Percentiles rank a stretch among this genome's conserved stretches.
Conservation (phyloP, 1,140 invertebrate genomes). For the Drosophila elegans region DNA sequence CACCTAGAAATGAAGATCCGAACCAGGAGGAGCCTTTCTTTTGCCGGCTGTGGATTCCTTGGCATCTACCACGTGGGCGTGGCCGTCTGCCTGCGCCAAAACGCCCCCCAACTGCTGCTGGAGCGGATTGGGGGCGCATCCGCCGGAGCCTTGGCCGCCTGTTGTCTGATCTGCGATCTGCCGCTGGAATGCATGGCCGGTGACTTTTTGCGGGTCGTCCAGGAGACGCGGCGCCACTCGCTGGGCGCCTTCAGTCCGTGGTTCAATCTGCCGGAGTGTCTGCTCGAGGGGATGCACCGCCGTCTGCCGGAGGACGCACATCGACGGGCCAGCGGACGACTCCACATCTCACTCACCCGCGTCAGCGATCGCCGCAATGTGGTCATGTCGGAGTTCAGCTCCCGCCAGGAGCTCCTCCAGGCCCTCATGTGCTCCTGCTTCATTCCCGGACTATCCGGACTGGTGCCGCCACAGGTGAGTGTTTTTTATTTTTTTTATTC, state of each 20-base stretch:
- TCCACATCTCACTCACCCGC: constrained; percentile 97
- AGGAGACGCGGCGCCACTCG: constrained; percentile 92
- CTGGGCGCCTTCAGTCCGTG: constrained; percentile 98
- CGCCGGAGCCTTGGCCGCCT: constrained; percentile 97
- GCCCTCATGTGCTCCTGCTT: constrained; percentile 97
- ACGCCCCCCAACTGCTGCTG: constrained; percentile 96
- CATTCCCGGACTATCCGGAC: constrained; percentile 97
- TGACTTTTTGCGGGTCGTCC: constrained; percentile 93
- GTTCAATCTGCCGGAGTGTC: constrained; percentile 95
- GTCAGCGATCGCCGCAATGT: constrained; percentile 97
- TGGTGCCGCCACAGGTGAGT: constrained; percentile 90
- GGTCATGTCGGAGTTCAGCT: constrained; percentile 95
- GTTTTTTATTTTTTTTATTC: no score
- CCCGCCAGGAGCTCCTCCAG: constrained; percentile 97
- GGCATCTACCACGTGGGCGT: constrained; percentile 99
- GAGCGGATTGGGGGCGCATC: constrained; percentile 98
- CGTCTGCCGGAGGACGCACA: constrained; percentile 97
- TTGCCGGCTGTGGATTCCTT: constrained; percentile 99
- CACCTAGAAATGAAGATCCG: background rate
- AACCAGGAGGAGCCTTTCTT: constrained; percentile 93
- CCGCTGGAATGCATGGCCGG: constrained; percentile 96
- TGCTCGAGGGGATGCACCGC: constrained; percentile 93
- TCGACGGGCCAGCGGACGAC: constrained; percentile 92
- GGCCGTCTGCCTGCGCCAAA: constrained; percentile 97
- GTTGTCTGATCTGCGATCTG: constrained; percentile 95